phyloP scores from a whole-genome alignment of 2,888 invertebrate genomes.

The Ptychoptera contaminata region DNA sequence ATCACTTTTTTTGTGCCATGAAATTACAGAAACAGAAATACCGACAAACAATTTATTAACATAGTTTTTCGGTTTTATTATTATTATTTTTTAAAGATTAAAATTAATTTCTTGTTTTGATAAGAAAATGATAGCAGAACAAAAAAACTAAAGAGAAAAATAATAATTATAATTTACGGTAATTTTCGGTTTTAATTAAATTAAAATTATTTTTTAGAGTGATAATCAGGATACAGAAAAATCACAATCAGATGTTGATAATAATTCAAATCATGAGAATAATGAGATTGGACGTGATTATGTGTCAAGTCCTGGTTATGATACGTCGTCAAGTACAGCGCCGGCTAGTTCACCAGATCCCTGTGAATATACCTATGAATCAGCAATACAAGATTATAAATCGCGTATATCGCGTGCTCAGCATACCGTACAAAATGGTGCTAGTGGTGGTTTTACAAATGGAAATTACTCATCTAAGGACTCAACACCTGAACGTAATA shows the following conservation, averaged over 20 bases:
- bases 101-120: neutral
- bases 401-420: constrained; percentile 49
- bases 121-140: no score
- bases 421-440: constrained; percentile 8
- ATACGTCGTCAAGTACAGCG: constrained; percentile 49
- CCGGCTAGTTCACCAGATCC: constrained; percentile 53
- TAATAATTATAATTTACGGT: no score
- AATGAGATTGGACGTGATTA: constrained; percentile 19
- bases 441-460: constrained; percentile 5
- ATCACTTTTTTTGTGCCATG: no score
- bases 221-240: constrained; percentile 38
- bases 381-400: constrained; percentile 74
- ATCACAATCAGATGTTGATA: constrained; percentile 15
- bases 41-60: no score
- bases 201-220: constrained; percentile 32
- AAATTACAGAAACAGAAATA: no score
- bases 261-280: constrained; percentile 35
- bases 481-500: constrained; percentile 34
- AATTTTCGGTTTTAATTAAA: no score
- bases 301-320: constrained; percentile 36
- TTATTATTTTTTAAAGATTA: no score
- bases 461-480: constrained; percentile 22
- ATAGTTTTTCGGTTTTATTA: no score
- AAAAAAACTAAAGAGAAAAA: no score
- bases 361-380: constrained; percentile 74